A percentile compares a stretch with the other conserved stretches of the same genome.
These are phyloP conservation scores for Xanthorhoe spadicearia DNA, from an alignment of 2,888 invertebrate species.

Conservation along the genomic window DNA sequence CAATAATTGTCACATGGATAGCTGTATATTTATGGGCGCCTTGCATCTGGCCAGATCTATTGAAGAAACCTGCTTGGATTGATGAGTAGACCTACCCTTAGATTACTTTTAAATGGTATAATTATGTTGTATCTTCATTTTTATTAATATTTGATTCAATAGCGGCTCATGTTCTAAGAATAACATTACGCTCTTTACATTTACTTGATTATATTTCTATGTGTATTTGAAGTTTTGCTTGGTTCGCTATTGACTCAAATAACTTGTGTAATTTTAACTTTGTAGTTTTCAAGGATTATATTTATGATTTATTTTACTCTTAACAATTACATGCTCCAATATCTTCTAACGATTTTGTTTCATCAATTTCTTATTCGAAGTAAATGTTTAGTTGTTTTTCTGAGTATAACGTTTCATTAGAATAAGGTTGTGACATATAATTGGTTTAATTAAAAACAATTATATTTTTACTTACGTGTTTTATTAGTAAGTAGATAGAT, in stretches of 20 bases:
- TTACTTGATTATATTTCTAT: too few species aligned
- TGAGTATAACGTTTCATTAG: background rate
- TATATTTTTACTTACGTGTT: too few species aligned
- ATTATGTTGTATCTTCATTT: background rate
- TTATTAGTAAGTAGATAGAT: too few species aligned
- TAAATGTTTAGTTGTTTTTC: slow-evolving; percentile 11
- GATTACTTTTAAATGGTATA: too few species aligned
- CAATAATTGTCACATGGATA: slow-evolving; percentile 59
- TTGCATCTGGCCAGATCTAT: slow-evolving; percentile 62
- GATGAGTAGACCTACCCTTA: background rate
- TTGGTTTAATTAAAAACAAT: background rate
- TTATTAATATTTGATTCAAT: background rate
- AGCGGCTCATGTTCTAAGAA: background rate
- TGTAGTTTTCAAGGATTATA: background rate
- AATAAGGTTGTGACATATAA: background rate
- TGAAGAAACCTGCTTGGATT: slow-evolving; percentile 33
- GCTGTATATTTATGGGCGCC: slow-evolving; percentile 58
- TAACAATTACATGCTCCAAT: background rate
- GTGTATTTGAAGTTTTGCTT: background rate
- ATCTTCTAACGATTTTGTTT: background rate
- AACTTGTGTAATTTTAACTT: background rate
- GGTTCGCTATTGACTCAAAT: too few species aligned
- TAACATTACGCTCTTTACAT: too few species aligned
- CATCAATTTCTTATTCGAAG: slow-evolving; percentile 10
- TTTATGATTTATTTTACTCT: background rate